phyloP scores from a whole-genome alignment of 2,888 invertebrate species.

The Polydrusus pterygomalis region DNA sequence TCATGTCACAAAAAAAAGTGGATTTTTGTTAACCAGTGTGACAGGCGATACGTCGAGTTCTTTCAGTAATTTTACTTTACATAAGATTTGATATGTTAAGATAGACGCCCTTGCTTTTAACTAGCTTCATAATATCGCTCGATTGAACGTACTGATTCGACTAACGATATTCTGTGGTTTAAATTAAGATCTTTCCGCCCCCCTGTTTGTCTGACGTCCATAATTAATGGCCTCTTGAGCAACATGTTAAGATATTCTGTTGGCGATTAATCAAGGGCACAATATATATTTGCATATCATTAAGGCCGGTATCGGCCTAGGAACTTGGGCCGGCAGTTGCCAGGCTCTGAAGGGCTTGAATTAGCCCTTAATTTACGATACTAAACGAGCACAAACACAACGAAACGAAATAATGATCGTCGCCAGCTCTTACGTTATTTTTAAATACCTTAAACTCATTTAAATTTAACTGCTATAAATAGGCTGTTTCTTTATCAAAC shows the following conservation, averaged over 20 bases:
- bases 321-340: background rate
- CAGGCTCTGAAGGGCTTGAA: background rate
- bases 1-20: too few species aligned
- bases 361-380: background rate
- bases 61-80: too few species aligned
- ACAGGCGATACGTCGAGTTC: too few species aligned
- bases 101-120: too few species aligned
- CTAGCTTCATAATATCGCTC: background rate
- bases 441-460: background rate
- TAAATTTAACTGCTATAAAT: slow-evolving; percentile 16
- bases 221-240: slow-evolving; percentile 18
- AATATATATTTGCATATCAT: slow-evolving; percentile 21
- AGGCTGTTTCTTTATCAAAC: slow-evolving; percentile 1
- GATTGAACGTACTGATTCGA: background rate
- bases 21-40: too few species aligned
- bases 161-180: background rate
- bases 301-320: background rate
- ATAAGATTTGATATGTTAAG: too few species aligned
- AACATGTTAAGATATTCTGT: slow-evolving; percentile 41
- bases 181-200: background rate
- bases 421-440: background rate
- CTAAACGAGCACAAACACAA: background rate
- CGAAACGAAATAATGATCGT: too few species aligned
- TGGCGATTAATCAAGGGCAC: slow-evolving; percentile 28
- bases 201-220: background rate